These are phyloP conservation scores for Epinotia nisella DNA, from an alignment of 2,888 invertebrate genomes.

Conservation along the genomic window DNA sequence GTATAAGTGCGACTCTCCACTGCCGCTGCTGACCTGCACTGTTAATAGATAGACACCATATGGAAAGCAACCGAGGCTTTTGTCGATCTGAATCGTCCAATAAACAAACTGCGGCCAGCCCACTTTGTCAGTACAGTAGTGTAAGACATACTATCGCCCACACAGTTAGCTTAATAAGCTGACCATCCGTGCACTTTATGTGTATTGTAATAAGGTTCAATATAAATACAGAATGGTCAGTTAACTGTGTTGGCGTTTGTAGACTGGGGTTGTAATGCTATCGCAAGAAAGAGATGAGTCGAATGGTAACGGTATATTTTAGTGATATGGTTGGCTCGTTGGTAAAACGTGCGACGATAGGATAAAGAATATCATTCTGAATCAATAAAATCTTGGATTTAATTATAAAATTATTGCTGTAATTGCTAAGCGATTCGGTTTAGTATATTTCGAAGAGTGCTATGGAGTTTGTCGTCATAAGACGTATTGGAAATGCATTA, in stretches of 20 bases:
- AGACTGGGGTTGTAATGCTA: neutral
- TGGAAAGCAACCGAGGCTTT: neutral
- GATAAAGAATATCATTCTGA: constrained; percentile 4
- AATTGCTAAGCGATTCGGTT: constrained; percentile 27
- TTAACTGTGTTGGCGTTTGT: too few species aligned
- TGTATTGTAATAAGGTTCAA: too few species aligned
- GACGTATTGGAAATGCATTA: constrained; percentile 1
- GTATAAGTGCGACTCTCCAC: neutral
- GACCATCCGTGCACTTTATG: too few species aligned
- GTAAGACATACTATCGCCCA: too few species aligned
- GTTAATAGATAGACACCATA: neutral
- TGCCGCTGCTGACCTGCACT: too few species aligned
- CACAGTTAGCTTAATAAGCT: too few species aligned
- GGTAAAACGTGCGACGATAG: neutral
- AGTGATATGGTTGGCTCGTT: neutral
- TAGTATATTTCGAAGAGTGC: constrained; percentile 32
- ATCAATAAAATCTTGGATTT: constrained; percentile 10
- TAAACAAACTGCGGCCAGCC: neutral
- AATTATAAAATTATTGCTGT: neutral
- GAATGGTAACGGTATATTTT: neutral
- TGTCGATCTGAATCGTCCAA: neutral
- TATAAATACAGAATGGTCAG: too few species aligned
- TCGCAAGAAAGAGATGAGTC: neutral
- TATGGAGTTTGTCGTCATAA: constrained; percentile 26
- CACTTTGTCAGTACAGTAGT: neutral